Conservation (phyloP, 2,888 invertebrate species). For the Caenorhabditis sp. region DNA sequence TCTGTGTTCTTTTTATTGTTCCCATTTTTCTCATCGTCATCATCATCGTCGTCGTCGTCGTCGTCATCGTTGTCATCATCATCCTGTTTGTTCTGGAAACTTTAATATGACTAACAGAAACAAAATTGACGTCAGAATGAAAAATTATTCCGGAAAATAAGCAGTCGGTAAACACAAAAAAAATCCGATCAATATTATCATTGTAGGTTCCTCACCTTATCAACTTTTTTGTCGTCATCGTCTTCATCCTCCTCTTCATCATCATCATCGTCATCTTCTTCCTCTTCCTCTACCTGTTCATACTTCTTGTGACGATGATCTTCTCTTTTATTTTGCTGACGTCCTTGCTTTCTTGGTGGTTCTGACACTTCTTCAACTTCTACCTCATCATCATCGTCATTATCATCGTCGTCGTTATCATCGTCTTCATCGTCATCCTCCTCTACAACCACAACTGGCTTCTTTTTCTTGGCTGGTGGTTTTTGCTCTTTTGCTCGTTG, state of each 20-base stretch:
- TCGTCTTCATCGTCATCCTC: conserved; percentile 31
- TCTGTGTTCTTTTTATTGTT: conserved; percentile 11
- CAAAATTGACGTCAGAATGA: too few relatives aligned
- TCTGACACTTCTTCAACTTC: conserved; percentile 16
- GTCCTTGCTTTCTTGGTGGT: conserved; percentile 21
- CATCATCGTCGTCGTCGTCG: conserved; percentile 13
- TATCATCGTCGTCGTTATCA: conserved; percentile 43
- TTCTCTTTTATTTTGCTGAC: conserved; percentile 30
- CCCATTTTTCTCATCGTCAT: conserved; percentile 17
- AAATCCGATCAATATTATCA: too few relatives aligned
- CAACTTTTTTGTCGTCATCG: conserved; percentile 13
- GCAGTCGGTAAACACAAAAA: too few relatives aligned
- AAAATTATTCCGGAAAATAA: too few relatives aligned
- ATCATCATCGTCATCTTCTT: conserved; percentile 38
- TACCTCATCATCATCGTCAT: conserved; percentile 42
- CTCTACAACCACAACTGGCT: not conserved
- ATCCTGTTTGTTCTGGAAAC: conserved; percentile 4
- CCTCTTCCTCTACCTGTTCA: conserved; percentile 33
- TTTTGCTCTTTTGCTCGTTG: conserved; percentile 23
- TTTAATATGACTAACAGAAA: too few relatives aligned
- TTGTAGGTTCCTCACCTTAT: too few relatives aligned
- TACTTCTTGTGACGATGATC: conserved; percentile 28
- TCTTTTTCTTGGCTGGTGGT: conserved; percentile 4
- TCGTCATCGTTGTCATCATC: conserved; percentile 18
- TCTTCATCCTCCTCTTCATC: conserved; percentile 18